phyloP scores from a whole-genome alignment of 2,797 vertebrate species.

The Crax fasciolata region DNA sequence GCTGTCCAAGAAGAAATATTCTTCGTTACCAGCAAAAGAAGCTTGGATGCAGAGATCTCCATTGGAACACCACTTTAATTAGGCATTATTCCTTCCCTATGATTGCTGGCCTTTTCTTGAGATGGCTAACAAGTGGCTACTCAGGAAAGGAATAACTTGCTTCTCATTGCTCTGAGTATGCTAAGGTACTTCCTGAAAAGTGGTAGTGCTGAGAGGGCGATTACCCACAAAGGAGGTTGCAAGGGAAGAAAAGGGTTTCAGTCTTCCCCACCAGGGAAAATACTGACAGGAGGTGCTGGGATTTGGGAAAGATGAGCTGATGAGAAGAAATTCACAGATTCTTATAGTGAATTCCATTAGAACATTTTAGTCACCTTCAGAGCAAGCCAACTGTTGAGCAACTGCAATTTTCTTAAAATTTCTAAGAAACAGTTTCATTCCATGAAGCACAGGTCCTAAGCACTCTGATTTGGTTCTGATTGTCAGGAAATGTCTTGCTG shows the following conservation, averaged over 20 bases:
- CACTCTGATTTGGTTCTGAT: neutral
- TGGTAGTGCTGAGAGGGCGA: neutral
- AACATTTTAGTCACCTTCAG: neutral
- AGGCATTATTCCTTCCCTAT: neutral
- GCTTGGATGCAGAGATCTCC: neutral
- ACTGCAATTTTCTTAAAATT: neutral
- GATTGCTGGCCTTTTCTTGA: neutral
- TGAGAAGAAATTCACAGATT: neutral
- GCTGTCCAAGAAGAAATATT: neutral
- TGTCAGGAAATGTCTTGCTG: neutral
- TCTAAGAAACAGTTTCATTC: neutral
- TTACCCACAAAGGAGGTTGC: neutral
- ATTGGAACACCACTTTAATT: neutral
- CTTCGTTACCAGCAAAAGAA: neutral
- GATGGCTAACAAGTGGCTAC: neutral
- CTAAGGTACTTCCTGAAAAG: neutral
- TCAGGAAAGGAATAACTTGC: slow-evolving; percentile 10
- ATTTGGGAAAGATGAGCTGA: neutral
- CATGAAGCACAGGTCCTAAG: neutral
- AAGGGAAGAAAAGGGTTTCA: neutral
- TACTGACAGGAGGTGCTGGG: neutral
- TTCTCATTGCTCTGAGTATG: neutral
- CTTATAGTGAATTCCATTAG: neutral
- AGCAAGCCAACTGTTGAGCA: neutral
- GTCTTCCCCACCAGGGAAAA: neutral